Base-by-base conservation (phyloP, 2,888 invertebrate genomes). In the Standfussiana lucernea region DNA sequence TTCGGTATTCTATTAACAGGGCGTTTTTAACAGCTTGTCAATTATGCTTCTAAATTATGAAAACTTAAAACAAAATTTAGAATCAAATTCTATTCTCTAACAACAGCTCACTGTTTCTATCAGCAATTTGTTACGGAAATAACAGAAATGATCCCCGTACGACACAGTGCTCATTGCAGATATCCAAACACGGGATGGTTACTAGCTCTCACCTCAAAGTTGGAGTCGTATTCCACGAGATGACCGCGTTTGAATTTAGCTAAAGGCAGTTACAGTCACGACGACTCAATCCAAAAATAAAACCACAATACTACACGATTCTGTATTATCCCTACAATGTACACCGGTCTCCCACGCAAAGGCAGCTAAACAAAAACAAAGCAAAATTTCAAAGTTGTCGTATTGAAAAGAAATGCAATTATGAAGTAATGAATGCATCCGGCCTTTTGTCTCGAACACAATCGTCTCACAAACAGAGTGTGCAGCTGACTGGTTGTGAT, bases 381-480 rank as follows among this genome's bases (percentile, higher is more conserved):
- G 28, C 32, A 42, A 35, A 45, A 21, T 71, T 47, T 37, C 21
- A 45, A 35, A 72, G 18, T 40, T 24, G 4, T 50, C 35, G 47
- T 65, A 62, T 74, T 84, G 15, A 59, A 81, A 77, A 83, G 72
- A 83, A 83, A 75, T 73, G 76, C 76, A 78, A 79, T 86, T 80
- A 86, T 77, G 32, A 68, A 78, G 77, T 86, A 79, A 86, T 77
- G 32, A 68, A 67, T 72, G 71, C 77, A 79, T 66, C 71, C 37
- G 32, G 47, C 32, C 71, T 77, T 87, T 89, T 85, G 87, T 73
- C 68, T 50, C 18, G 40, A 70, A 37, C 67, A 80, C 82, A 84
- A 86, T 86, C 66, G 72, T 61, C 66, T 74, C 86, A 65, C 37
- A 64, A 72, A 61, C 59, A 61, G 62, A 68, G 64, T 45, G 37